Conservation (phyloP, 2,113 vertebrate species). For the Asarcornis scutulata region DNA sequence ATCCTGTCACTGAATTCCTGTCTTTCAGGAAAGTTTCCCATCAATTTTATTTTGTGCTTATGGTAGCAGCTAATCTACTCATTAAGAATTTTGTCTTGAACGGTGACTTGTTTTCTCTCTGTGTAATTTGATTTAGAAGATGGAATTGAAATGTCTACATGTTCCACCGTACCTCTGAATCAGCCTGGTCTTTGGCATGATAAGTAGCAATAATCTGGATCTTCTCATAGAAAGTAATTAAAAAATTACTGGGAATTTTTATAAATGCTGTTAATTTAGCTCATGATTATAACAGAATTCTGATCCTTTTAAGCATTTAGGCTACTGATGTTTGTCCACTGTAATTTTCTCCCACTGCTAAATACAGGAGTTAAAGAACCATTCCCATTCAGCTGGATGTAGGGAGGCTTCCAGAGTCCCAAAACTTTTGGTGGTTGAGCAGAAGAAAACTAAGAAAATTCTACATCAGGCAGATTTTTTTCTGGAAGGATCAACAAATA, state of each 20-base stretch:
- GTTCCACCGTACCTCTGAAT: not conserved
- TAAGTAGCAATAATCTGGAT: not conserved
- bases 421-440: not conserved
- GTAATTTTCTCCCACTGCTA: not conserved
- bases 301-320: not conserved
- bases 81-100: not conserved
- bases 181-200: not conserved
- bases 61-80: not conserved
- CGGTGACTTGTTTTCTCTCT: not conserved
- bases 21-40: too few species aligned
- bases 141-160: not conserved
- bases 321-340: not conserved
- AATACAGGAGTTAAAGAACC: not conserved
- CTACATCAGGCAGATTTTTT: not conserved
- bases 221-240: not conserved
- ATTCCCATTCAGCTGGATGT: not conserved
- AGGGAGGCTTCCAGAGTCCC: not conserved
- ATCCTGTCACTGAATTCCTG: too few species aligned
- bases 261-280: not conserved
- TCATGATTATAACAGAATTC: not conserved
- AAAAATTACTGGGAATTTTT: not conserved
- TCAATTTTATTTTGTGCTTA: too few species aligned
- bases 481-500: not conserved
- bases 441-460: not conserved
- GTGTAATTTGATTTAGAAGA: not conserved